Evolutionary conservation across 2,113 vertebrate species (phyloP).

Genomic region (Fregata magnificens): DNA sequence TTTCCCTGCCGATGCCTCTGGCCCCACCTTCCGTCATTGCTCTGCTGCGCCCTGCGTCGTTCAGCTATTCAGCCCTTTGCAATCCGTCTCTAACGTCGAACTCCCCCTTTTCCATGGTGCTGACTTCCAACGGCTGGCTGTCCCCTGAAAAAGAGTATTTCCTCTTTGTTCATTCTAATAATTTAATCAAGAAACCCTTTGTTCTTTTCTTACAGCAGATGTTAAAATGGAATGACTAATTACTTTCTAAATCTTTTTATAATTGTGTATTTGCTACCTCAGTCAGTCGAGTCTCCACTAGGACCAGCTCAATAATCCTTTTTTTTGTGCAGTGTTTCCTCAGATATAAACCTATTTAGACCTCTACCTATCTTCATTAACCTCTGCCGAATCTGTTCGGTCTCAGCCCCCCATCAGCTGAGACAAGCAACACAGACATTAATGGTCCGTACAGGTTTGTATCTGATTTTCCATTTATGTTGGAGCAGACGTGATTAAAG

Average conservation of each 20-base stretch:
- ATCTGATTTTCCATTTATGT: constrained; percentile 1
- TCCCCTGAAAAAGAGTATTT: neutral
- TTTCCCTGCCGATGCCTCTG: neutral
- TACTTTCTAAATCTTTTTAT: neutral
- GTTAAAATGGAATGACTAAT: neutral
- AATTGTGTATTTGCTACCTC: neutral
- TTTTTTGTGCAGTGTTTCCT: neutral
- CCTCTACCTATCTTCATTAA: neutral
- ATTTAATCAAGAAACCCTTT: neutral
- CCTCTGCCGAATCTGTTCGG: neutral
- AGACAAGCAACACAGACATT: neutral
- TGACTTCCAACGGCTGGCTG: neutral
- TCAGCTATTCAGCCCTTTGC: neutral
- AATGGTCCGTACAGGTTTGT: neutral
- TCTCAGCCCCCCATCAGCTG: neutral
- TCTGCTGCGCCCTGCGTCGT: accelerated
- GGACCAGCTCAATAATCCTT: neutral
- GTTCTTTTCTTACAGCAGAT: neutral
- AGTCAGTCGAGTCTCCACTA: neutral
- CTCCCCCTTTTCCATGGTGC: neutral
- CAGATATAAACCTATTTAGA: neutral
- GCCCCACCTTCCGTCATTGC: neutral
- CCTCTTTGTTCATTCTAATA: neutral
- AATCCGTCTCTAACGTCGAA: accelerated
- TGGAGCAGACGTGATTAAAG: constrained; percentile 5